Evolutionary conservation across 2,113 vertebrate species (phyloP).

Genomic region (Silurus meridionalis): DNA sequence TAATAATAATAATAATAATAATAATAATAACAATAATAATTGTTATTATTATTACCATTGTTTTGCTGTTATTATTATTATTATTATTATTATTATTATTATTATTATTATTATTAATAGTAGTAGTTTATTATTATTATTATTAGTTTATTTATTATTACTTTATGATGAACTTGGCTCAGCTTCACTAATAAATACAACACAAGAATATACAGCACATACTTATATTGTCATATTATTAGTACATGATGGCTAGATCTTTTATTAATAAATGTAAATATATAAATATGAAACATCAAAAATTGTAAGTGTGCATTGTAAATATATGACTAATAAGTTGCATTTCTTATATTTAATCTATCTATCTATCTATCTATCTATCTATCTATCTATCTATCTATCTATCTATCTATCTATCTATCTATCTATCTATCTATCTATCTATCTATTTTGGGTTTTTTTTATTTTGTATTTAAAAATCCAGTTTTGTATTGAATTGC

Average conservation of each 20-base stretch:
- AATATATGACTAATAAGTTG: not conserved
- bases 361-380: no score
- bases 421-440: no score
- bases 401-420: no score
- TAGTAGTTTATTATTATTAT: no score
- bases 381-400: no score
- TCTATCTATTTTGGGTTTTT: no score
- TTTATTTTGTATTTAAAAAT: not conserved
- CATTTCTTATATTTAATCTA: no score
- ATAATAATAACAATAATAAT: no score
- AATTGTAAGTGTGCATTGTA: not conserved
- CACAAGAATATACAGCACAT: not conserved
- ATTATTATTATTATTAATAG: not conserved
- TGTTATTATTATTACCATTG: no score
- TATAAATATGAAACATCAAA: not conserved
- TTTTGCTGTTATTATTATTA: not conserved
- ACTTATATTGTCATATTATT: not conserved
- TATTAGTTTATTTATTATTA: not conserved
- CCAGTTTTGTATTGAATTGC: not conserved
- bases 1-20: no score
- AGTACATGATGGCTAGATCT: not conserved
- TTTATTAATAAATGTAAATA: not conserved
- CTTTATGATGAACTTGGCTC: not conserved
- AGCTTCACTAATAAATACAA: not conserved
- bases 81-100: not conserved